A percentile compares a stretch with the other conserved stretches of the same genome.
Conservation (phyloP, 2,888 invertebrate genomes). For the Ormyrus thymus region DNA sequence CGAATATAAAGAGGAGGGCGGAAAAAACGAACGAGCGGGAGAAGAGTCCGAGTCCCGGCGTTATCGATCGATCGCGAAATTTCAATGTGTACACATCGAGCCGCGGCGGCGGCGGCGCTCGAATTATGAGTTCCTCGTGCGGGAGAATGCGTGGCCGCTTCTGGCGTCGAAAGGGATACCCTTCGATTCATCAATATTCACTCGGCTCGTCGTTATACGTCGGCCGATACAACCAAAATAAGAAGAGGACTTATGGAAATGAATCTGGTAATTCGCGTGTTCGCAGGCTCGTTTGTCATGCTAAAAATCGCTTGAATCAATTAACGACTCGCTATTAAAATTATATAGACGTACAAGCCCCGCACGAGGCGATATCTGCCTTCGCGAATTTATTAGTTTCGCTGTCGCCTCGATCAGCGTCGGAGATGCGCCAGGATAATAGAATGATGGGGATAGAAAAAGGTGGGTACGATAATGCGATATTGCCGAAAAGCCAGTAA, state of each 20-base stretch:
- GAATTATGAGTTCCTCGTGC: slow-evolving; percentile 33
- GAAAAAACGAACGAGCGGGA: neutral
- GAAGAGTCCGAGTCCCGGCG: neutral
- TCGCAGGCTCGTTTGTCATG: slow-evolving; percentile 43
- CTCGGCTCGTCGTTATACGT: slow-evolving; percentile 32
- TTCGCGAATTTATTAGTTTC: slow-evolving; percentile 3
- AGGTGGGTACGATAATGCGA: no score
- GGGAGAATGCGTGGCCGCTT: neutral
- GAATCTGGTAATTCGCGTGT: slow-evolving; percentile 45
- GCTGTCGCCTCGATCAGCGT: neutral
- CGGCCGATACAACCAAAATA: slow-evolving; percentile 44
- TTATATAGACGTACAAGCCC: slow-evolving; percentile 34
- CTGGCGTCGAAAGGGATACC: slow-evolving; percentile 42
- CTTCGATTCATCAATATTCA: slow-evolving; percentile 52
- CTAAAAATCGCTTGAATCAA: slow-evolving; percentile 33
- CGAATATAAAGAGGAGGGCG: neutral
- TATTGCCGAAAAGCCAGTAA: no score
- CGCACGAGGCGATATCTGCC: neutral
- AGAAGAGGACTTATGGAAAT: slow-evolving; percentile 48
- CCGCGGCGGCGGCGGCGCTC: neutral
- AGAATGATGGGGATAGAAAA: no score
- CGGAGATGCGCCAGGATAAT: neutral
- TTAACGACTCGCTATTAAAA: slow-evolving; percentile 46
- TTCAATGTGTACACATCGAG: slow-evolving; percentile 4
- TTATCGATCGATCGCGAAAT: slow-evolving; percentile 40